These are phyloP conservation scores for Sinocyclocheilus rhinocerous DNA, from an alignment of 2,113 vertebrate species.

Conservation along the genomic window DNA sequence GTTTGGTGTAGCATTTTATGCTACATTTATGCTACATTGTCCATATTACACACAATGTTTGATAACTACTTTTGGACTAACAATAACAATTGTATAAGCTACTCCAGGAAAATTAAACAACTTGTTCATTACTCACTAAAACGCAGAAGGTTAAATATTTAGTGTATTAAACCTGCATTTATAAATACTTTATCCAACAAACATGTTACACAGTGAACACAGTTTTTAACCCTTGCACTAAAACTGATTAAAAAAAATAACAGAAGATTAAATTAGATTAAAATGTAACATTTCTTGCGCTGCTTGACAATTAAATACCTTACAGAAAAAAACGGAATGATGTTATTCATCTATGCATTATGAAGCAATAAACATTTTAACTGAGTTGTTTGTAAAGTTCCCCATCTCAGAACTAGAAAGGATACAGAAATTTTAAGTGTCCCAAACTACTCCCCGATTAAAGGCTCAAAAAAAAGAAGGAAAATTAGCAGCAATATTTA, in stretches of 20 bases:
- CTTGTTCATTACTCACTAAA: background rate
- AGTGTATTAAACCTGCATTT: background rate
- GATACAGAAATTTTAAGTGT: background rate
- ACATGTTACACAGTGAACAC: background rate
- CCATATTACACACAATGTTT: background rate
- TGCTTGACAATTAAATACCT: background rate
- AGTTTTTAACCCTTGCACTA: background rate
- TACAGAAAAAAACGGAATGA: background rate
- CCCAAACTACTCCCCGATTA: background rate
- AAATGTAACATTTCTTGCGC: background rate
- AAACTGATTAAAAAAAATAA: background rate
- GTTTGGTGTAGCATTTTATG: background rate
- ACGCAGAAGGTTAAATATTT: background rate
- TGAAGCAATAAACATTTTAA: background rate
- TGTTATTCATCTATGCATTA: background rate
- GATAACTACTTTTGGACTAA: background rate
- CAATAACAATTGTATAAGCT: background rate
- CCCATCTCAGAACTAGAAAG: background rate
- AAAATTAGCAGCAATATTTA: background rate
- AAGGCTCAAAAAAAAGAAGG: background rate
- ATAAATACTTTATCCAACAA: background rate
- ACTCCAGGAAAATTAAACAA: background rate
- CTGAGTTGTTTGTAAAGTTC: background rate
- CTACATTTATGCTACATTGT: background rate
- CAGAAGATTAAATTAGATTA: background rate